Base-by-base conservation (phyloP, 2,888 invertebrate genomes). In the Aethes cnicana region DNA sequence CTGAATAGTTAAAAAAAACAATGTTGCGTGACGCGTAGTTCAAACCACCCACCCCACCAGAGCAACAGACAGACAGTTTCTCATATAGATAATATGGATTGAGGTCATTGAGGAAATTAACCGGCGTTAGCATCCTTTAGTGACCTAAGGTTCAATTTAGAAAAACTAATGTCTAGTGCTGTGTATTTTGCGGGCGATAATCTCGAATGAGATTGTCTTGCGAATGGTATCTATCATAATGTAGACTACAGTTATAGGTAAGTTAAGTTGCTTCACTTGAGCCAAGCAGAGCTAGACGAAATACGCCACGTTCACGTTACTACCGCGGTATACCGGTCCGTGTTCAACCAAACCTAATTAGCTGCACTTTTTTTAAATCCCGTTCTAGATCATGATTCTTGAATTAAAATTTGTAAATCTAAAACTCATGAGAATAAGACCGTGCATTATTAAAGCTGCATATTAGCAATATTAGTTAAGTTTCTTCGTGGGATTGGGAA, bases 291-390 rank as follows among this genome's bases (percentile, higher is more conserved):
- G 56, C 58, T 61, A 61, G 58, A 63, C 65, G 56, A 69, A 66
- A 61, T 67, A 72, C 59, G 61, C 63, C 66, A 66, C 16, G 16
- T 23, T 25, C n/a, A 16, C 25, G n/a, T 39, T 14, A 62, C 55
- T 67, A 55, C 55, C 54, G 54, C 50, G 53, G 47, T 47, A 55
- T 62, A 60, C 59, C 60, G 57, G 60, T 63, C 54, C 52, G 62
- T 66, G 64, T 67, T 66, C 69, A 64, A 62, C 59, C 58, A 66
- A 74, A 72, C 67, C 66, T 76, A 80, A 80, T 81, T 81, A 76
- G 61, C 68, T 68, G 65, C 64, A 70, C 60, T 74, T 77, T 76
- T 76, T 77, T 69, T 58, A 56, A 55, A 44, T 59, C 57, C 59
- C 58, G 66, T 59, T 68, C 64, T 72, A 59, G 64, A 70, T 69